Base-by-base conservation (phyloP, 1,140 invertebrate species). In the Achatina immaculata region DNA sequence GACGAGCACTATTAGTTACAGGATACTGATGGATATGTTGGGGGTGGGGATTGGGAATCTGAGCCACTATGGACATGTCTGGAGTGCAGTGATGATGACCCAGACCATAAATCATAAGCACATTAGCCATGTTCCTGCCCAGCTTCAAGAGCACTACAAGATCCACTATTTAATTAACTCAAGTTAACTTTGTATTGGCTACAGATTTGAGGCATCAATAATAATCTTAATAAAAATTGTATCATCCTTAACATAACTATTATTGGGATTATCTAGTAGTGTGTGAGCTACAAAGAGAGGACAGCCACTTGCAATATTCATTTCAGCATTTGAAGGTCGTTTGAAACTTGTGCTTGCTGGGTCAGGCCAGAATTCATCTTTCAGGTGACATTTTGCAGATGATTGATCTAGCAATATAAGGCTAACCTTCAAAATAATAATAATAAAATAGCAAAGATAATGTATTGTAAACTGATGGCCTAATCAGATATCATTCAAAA, bases 221-320 rank as follows among this genome's bases (percentile, higher is more conserved):
- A 83, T 78, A 28, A 88, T 81, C 72, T 88, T 88, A 19, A 90
- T 86, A 72, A 87, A 90, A 16, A 89, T 81, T 0, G 86, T 86
- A 76, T 91, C 88, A 69, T 91, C 87, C 55, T 83, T 85, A 36
- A 90, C 75, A 72, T 86, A 91, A n/a, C 73, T 79, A n/a, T 83
- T 82, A 31, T 69, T 81, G 21, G 83, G 31, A 36, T 81, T 80
- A 31, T 89, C 83, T 6, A 90, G 58, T 0, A 83, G 58, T 14
- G 68, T 43, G 7, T 86, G 85, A 24, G 82, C 58, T 11, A 87
- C 85, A 84, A 90, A 90, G 19, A 85, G 66, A 16, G 88, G 89
- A 81, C 87, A 90, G 0, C 89, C 90, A 71, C 82, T 85, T 3
- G 88, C 89, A 4, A 88, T 85, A 77, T 90, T 90, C 86, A 88